A percentile compares a stretch with the other conserved stretches of the same genome.
Conservation (phyloP, 2,888 invertebrate species). For the Drosophila kanekoi region DNA sequence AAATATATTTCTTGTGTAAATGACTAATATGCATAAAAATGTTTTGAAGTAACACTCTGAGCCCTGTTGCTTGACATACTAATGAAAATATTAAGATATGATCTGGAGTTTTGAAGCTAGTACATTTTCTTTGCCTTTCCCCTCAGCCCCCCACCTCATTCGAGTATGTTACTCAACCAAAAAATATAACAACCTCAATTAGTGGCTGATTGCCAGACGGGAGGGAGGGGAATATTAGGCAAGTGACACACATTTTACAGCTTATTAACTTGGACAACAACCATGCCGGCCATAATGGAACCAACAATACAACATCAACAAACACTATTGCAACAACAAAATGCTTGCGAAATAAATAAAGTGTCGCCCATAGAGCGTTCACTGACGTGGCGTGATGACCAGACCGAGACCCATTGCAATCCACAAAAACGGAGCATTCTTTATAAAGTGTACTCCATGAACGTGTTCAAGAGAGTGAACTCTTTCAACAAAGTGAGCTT, state of each 20-base stretch:
- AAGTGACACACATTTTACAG: constrained; percentile 81
- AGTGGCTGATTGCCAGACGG: constrained; percentile 43
- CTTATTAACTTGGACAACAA: constrained; percentile 79
- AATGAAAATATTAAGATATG: constrained; percentile 9
- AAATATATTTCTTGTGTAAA: background rate
- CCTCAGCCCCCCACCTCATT: background rate
- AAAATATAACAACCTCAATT: constrained; percentile 40
- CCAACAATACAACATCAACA: constrained; percentile 24
- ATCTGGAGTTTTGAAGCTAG: constrained; percentile 10
- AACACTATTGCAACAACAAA: constrained; percentile 27
- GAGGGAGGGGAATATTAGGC: constrained; percentile 39
- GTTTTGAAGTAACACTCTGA: constrained; percentile 11
- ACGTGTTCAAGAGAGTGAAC: constrained; percentile 11
- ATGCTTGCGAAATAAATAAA: constrained; percentile 36
- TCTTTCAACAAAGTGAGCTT: background rate
- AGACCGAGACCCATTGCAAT: constrained; percentile 44
- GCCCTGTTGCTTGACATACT: constrained; percentile 4
- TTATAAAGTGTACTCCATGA: background rate
- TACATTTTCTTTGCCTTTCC: background rate
- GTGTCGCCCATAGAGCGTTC: constrained; percentile 53
- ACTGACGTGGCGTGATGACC: constrained; percentile 50
- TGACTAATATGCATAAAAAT: background rate
- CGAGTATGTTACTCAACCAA: constrained; percentile 21
- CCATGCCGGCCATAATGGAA: constrained; percentile 43
- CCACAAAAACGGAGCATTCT: background rate